These are phyloP conservation scores for Dynastes grantii DNA, from an alignment of 2,888 invertebrate genomes.

Conservation along the genomic window DNA sequence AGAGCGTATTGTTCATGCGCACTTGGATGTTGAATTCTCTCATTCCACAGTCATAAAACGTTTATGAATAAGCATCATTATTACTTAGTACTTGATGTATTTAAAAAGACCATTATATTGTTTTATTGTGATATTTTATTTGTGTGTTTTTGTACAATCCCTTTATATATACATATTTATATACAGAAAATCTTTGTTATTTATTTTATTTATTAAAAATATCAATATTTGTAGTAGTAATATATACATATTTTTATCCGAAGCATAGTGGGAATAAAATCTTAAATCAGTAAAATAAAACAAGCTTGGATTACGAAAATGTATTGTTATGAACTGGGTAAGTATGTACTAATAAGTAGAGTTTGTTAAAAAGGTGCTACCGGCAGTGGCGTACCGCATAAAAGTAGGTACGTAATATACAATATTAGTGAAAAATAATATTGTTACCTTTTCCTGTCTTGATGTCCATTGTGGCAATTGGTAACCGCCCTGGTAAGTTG, in stretches of 20 bases:
- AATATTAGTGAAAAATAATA: no score
- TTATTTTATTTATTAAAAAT: constrained; percentile 35
- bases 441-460: no score
- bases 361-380: no score
- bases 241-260: not conserved
- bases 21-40: constrained; percentile 61
- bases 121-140: constrained; percentile 66
- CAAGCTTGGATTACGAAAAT: no score
- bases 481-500: no score
- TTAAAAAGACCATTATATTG: constrained; percentile 66
- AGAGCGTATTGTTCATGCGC: constrained; percentile 51
- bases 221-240: not conserved
- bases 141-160: constrained; percentile 58
- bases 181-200: constrained; percentile 26
- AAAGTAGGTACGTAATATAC: no score
- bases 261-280: not conserved
- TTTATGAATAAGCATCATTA: constrained; percentile 61
- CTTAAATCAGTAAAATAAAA: no score
- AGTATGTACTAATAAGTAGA: no score
- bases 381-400: no score
- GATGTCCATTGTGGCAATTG: no score
- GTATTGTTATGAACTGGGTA: no score
- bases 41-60: constrained; percentile 65
- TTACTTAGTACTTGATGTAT: constrained; percentile 66
- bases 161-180: constrained; percentile 43